These are phyloP conservation scores for Pelagia noctiluca DNA, from an alignment of 30 jellyfish, hydroid and myxozoan species.

Conservation along the genomic window DNA sequence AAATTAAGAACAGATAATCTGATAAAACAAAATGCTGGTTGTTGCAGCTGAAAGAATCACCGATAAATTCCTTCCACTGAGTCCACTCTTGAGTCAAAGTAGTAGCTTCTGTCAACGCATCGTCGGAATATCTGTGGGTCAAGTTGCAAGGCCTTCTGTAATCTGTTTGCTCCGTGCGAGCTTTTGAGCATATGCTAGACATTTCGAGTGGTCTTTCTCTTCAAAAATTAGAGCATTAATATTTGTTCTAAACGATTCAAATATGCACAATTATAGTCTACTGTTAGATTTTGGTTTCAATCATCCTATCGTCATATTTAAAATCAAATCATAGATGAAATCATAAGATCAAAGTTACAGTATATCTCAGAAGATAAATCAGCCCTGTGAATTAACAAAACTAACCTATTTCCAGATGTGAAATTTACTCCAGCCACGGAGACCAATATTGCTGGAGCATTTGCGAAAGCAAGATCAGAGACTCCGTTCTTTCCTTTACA, in stretches of 20 bases:
- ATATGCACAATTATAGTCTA: no score
- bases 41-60: not conserved
- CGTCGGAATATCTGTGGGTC: not conserved
- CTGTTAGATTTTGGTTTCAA: no score
- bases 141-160: not conserved
- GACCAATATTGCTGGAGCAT: not conserved
- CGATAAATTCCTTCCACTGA: not conserved
- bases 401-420: conserved; percentile 46
- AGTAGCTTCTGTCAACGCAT: not conserved
- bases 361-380: no score
- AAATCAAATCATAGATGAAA: not conserved
- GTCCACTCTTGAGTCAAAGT: not conserved
- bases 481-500: conserved; percentile 4
- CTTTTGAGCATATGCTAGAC: not conserved
- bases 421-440: conserved; percentile 46
- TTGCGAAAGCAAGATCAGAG: conserved; percentile 17
- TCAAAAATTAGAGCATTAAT: no score
- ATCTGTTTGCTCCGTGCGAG: not conserved
- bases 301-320: no score
- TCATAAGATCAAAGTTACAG: not conserved
- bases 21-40: no score
- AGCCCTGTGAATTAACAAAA: no score
- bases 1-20: no score
- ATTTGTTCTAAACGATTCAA: no score
- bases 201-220: no score